A percentile compares a stretch with the other conserved stretches of the same genome.
phyloP scores from a whole-genome alignment of 2,888 invertebrate genomes.

The Masnerella sp. region DNA sequence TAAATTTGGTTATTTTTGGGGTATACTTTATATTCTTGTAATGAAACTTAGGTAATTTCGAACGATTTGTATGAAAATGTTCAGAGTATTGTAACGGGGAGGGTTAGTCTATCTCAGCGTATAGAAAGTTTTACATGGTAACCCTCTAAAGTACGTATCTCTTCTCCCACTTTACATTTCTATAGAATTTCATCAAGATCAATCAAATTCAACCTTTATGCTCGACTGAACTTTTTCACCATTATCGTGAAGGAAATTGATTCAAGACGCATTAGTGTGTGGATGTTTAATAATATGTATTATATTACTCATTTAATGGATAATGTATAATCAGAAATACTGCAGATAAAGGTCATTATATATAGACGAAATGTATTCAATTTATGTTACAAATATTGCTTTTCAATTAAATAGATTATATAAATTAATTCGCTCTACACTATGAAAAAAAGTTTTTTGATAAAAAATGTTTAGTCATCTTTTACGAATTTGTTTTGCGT shows the following conservation, averaged over 20 bases:
- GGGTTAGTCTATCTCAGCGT: slow-evolving; percentile 34
- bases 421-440: too few relatives aligned
- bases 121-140: slow-evolving; percentile 48
- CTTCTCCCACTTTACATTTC: slow-evolving; percentile 39
- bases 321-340: background rate
- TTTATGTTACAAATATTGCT: too few relatives aligned
- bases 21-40: too few relatives aligned
- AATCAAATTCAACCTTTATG: slow-evolving; percentile 40
- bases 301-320: background rate
- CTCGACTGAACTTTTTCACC: slow-evolving; percentile 29
- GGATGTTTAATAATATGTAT: background rate
- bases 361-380: too few relatives aligned
- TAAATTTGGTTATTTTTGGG: too few relatives aligned
- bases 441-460: too few relatives aligned
- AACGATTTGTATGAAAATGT: slow-evolving; percentile 25
- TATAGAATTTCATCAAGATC: slow-evolving; percentile 51
- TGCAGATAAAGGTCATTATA: too few relatives aligned
- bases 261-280: slow-evolving; percentile 9
- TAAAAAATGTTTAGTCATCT: too few relatives aligned
- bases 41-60: too few relatives aligned
- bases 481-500: too few relatives aligned
- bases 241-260: slow-evolving; percentile 10
- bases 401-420: too few relatives aligned
- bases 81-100: slow-evolving; percentile 20
- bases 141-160: slow-evolving; percentile 44